Conservation (phyloP, 2,113 vertebrate genomes). For the Pomatostomus ruficeps region DNA sequence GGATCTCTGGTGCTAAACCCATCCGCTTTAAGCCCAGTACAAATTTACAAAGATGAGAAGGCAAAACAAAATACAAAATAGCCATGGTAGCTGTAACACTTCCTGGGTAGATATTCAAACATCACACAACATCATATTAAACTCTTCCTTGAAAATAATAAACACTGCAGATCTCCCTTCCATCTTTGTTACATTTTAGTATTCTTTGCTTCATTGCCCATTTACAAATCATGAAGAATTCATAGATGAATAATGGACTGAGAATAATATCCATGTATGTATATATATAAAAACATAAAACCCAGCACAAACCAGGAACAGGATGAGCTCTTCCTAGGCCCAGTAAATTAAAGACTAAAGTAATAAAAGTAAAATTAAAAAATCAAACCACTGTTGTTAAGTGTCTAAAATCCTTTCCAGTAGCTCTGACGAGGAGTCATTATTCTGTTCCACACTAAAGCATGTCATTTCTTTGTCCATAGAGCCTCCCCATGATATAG, state of each 20-base stretch:
- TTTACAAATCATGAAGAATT: conserved; percentile 30
- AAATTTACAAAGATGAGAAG: neutral
- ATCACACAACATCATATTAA: neutral
- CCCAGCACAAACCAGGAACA: neutral
- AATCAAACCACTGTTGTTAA: neutral
- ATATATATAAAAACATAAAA: neutral
- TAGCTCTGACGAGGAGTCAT: neutral
- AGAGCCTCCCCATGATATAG: neutral
- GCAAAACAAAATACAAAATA: neutral
- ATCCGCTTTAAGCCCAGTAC: neutral
- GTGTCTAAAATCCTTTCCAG: neutral
- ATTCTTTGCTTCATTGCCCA: neutral
- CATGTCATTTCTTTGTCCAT: neutral
- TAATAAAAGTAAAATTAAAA: neutral
- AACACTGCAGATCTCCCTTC: neutral
- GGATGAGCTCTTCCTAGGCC: neutral
- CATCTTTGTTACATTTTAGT: neutral
- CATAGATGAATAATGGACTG: neutral
- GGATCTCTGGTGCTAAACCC: neutral
- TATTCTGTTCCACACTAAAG: neutral
- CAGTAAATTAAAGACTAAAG: neutral
- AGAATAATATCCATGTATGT: neutral
- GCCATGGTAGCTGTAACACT: neutral
- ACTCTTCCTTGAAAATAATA: neutral
- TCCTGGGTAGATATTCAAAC: neutral